Evolutionary conservation across 2,113 vertebrate species (phyloP).

Genomic region (Rhinoptilus africanus): DNA sequence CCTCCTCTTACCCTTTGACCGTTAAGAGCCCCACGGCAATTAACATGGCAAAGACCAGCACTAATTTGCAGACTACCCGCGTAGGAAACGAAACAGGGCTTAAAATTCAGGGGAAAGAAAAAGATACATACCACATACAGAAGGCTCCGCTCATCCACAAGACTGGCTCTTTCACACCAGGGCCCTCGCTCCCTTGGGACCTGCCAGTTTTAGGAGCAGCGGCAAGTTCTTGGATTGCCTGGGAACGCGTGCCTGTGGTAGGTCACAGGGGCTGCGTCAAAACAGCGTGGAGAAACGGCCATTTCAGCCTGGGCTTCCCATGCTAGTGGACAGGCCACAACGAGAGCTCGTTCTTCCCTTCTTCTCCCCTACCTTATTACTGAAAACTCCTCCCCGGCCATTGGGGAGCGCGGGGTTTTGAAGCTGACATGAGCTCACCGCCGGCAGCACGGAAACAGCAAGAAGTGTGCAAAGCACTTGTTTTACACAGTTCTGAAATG

Average conservation of each 20-base stretch:
- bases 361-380: not conserved
- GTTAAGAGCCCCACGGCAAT: not conserved
- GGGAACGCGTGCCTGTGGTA: not conserved
- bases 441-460: not conserved
- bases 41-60: not conserved
- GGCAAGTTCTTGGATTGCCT: not conserved
- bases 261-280: not conserved
- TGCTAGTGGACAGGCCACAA: not conserved
- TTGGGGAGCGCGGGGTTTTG: not conserved
- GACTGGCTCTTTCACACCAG: not conserved
- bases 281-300: not conserved
- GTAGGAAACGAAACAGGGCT: not conserved
- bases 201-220: not conserved
- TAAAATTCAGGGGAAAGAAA: not conserved
- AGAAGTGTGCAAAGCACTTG: not conserved
- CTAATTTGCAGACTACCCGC: fast-evolving
- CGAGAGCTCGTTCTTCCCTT: not conserved
- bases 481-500: not conserved
- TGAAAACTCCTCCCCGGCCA: not conserved
- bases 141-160: not conserved
- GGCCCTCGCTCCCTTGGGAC: not conserved
- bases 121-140: not conserved
- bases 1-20: not conserved
- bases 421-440: not conserved
- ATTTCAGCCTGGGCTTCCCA: not conserved